A percentile compares a stretch with the other conserved stretches of the same genome.
Evolutionary conservation across 2,888 invertebrate genomes (phyloP).

Genomic region (Subacronicta megacephala): DNA sequence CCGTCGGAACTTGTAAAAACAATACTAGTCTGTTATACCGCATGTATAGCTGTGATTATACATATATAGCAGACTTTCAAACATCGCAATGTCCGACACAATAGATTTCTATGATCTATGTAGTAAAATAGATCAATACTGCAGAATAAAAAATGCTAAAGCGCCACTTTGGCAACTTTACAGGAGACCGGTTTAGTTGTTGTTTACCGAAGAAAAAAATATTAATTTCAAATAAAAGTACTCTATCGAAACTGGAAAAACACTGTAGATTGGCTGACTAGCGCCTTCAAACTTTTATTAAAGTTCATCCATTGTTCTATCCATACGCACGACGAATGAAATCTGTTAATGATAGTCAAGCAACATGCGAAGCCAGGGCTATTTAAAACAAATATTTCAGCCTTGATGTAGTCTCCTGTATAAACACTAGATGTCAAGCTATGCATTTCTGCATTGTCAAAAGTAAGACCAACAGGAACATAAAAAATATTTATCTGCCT

Average conservation of each 20-base stretch:
- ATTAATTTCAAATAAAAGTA: too few species aligned
- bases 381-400: constrained; percentile 56
- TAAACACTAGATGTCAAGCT: too few species aligned
- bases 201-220: too few species aligned
- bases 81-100: constrained; percentile 66
- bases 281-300: constrained; percentile 14
- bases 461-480: constrained; percentile 14
- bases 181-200: too few species aligned
- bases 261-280: constrained; percentile 10
- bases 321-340: constrained; percentile 9
- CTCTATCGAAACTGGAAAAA: too few species aligned
- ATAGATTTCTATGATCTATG: constrained; percentile 76
- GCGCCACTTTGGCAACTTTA: too few species aligned
- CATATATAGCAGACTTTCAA: constrained; percentile 58
- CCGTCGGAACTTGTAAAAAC: constrained; percentile 45
- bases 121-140: constrained; percentile 63
- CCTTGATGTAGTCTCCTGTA: constrained; percentile 43
- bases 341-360: constrained; percentile 14
- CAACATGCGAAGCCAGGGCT: constrained; percentile 11
- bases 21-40: constrained; percentile 22
- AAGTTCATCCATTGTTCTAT: constrained; percentile 34
- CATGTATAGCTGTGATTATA: constrained; percentile 48
- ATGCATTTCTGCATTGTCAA: too few species aligned
- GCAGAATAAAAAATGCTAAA: too few species aligned
- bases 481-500: constrained; percentile 17